Percentiles rank a stretch among this genome's conserved stretches.
Evolutionary conservation across 2,797 vertebrate species (phyloP).

Genomic region (Melanotaenia parkinsoni): DNA sequence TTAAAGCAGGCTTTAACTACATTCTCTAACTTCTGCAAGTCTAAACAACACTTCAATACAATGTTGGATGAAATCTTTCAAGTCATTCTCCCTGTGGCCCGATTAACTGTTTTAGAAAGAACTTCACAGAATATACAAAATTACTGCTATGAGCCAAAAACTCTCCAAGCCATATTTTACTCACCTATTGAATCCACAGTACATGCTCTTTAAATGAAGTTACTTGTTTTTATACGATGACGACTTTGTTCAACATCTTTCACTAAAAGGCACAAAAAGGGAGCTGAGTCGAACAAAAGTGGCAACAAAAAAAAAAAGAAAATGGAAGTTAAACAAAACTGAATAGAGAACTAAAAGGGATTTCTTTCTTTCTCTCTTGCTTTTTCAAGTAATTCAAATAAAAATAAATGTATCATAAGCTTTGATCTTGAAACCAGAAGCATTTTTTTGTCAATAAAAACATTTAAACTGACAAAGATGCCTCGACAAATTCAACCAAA

Average conservation of each 20-base stretch:
- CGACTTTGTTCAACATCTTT: conserved; percentile 58
- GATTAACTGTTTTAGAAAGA: conserved; percentile 40
- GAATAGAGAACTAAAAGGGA: conserved; percentile 39
- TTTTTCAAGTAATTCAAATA: conserved; percentile 33
- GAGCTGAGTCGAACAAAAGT: conserved; percentile 43
- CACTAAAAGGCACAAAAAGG: conserved; percentile 48
- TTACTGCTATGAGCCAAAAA: conserved; percentile 41
- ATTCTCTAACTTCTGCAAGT: neutral
- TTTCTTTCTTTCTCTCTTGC: neutral
- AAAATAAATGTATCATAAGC: conserved; percentile 43
- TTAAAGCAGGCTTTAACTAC: neutral
- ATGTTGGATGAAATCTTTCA: conserved; percentile 34
- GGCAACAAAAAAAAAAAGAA: conserved; percentile 56
- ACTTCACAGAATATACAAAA: conserved; percentile 36
- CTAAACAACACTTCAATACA: neutral
- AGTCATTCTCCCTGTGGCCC: conserved; percentile 31
- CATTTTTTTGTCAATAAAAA: conserved; percentile 37
- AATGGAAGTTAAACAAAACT: conserved; percentile 49
- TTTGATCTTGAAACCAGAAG: conserved; percentile 42
- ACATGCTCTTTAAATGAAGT: conserved; percentile 32
- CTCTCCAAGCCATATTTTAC: conserved; percentile 30
- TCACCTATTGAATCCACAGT: conserved; percentile 34
- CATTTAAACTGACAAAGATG: conserved; percentile 20
- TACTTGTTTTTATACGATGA: conserved; percentile 40
- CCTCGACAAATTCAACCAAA: conserved; percentile 29